These are phyloP conservation scores for Pogonocherus hispidulus DNA, from an alignment of 2,888 invertebrate species.

Conservation along the genomic window DNA sequence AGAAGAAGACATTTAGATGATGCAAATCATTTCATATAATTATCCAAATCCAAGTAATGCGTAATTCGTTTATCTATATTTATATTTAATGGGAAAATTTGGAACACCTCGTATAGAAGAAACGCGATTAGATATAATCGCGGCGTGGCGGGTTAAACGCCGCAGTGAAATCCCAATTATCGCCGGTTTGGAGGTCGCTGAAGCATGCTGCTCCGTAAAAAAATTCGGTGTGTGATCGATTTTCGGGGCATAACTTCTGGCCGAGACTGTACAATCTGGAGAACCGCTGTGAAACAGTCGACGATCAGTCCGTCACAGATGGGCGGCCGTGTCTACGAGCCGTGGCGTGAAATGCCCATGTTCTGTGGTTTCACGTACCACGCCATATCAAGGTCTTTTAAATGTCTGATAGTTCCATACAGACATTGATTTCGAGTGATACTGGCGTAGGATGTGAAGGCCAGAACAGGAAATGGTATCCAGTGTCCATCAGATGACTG, in stretches of 20 bases:
- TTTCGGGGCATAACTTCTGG: conserved; percentile 21
- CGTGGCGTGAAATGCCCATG: conserved; percentile 53
- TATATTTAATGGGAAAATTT: neutral
- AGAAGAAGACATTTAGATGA: no score
- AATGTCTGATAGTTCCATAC: conserved; percentile 36
- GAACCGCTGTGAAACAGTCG: conserved; percentile 33
- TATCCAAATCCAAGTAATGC: no score
- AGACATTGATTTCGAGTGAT: conserved; percentile 30
- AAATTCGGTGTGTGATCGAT: conserved; percentile 9
- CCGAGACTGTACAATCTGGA: conserved; percentile 27
- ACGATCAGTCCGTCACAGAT: conserved; percentile 45
- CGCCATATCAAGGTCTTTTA: conserved; percentile 52
- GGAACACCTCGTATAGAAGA: neutral
- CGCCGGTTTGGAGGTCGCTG: conserved; percentile 14
- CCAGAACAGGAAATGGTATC: neutral
- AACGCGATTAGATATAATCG: neutral
- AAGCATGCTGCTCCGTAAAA: conserved; percentile 6
- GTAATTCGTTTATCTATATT: no score
- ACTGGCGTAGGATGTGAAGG: conserved; percentile 7
- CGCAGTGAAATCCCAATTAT: conserved; percentile 20
- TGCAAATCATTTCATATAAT: no score
- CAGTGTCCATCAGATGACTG: neutral
- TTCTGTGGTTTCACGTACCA: conserved; percentile 53
- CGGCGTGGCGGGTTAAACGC: conserved; percentile 18
- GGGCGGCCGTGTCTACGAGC: conserved; percentile 44